Evolutionary conservation across 2,797 vertebrate genomes (phyloP), one percentile per base, ranked within the genome.

Genomic region (Telmatherina bonti): DNA sequence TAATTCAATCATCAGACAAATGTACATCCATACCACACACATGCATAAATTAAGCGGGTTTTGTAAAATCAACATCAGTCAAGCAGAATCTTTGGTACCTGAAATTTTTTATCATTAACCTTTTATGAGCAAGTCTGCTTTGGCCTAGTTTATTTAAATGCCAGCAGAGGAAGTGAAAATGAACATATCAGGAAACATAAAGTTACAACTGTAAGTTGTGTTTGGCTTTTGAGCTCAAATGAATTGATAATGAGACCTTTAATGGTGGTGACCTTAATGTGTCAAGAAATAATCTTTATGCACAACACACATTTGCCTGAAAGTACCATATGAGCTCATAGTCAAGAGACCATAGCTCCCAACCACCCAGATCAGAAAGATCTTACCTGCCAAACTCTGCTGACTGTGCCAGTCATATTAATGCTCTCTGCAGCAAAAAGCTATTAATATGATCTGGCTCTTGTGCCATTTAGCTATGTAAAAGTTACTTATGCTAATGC

Each of bases 111-210:
- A 68, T 66, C 66, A 57, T 29, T 78, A 79, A 84, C 77, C 84
- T 88, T 88, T 80, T 78, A 78, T 82, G 73, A 76, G 35, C 61
- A 83, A 49, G 7, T 18, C 66, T 65, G 81, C 80, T 45, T 31
- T 31, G 30, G 3, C 7, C 67, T 63, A 70, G 78, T 83, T 70
- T 79, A 52, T 81, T 82, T 72, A 86, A 88, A 89, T 83, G 81
- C 43, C 79, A 85, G 62, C 77, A 71, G 60, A 75, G 7, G 1
- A 76, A 60, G 67, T 18, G 15, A 41, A 41, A 38, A 38, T 5
- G 33, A 35, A 10, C 33, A 36, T 36, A 36, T 36, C 12, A 36
- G 4, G 11, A 13, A 36, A 36, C 12, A 41, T 13, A 41, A 41
- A 41, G 15, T 41, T 36, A 6, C 8, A 31, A 31, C 30, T 31